Percentiles rank a stretch among this genome's conserved stretches.
Evolutionary conservation across 2,888 invertebrate species (phyloP).

Genomic region (Acanthoscelides obtectus): DNA sequence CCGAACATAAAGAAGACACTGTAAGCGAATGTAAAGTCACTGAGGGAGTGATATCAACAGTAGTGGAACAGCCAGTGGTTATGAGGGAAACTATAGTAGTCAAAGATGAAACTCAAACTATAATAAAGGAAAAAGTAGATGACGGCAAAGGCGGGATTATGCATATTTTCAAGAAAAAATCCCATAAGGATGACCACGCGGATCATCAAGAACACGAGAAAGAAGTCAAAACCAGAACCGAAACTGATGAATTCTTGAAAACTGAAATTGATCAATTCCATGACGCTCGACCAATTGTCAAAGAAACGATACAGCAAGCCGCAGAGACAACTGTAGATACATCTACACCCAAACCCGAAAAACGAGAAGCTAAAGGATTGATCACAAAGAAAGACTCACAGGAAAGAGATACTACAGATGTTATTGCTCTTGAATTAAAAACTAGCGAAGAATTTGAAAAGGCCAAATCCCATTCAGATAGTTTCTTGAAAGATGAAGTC

Average conservation of each 20-base stretch:
- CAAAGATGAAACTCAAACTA: neutral
- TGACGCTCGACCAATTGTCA: constrained; percentile 20
- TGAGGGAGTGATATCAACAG: too few species aligned
- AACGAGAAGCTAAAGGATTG: neutral
- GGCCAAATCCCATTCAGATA: constrained; percentile 13
- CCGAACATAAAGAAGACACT: too few species aligned
- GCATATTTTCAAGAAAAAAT: neutral
- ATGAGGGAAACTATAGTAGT: neutral
- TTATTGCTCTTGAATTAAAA: neutral
- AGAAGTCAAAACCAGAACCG: constrained; percentile 9
- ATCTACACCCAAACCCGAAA: constrained; percentile 1
- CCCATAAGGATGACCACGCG: neutral
- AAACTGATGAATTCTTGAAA: constrained; percentile 20
- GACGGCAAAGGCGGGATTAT: constrained; percentile 1
- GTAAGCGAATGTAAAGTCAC: too few species aligned
- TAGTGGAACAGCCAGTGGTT: neutral
- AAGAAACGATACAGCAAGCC: neutral
- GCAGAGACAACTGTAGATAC: neutral
- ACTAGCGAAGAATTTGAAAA: neutral
- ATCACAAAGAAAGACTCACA: neutral
- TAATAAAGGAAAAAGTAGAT: constrained; percentile 5
- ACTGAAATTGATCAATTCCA: constrained; percentile 25
- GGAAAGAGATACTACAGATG: neutral
- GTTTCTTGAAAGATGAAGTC: constrained; percentile 27
- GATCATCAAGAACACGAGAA: neutral